Conservation (phyloP, 2,797 vertebrate genomes). For the Myotis findleyi region DNA sequence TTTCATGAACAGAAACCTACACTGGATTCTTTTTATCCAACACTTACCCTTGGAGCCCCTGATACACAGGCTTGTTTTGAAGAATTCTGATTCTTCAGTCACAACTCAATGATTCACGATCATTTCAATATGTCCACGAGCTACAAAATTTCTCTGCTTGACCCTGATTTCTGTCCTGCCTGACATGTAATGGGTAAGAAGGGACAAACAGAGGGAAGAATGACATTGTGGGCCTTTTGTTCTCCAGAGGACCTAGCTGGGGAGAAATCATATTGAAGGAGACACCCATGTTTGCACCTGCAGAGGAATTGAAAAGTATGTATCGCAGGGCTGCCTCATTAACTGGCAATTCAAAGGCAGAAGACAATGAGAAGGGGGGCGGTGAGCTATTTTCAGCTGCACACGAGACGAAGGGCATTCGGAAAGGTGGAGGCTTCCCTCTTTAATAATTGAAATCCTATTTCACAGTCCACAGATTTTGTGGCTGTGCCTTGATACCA, state of each 20-base stretch:
- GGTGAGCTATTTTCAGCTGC: slow-evolving; percentile 69
- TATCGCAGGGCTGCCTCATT: slow-evolving; percentile 40
- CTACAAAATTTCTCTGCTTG: neutral
- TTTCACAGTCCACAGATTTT: slow-evolving; percentile 83
- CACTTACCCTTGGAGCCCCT: neutral
- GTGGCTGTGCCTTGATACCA: neutral
- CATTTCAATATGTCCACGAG: no score
- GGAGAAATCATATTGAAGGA: neutral
- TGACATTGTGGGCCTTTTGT: neutral
- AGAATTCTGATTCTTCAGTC: neutral
- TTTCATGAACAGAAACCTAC: neutral
- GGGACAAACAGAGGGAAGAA: neutral
- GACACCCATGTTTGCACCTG: neutral
- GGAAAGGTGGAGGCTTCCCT: slow-evolving; percentile 60
- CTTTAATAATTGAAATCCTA: slow-evolving; percentile 82
- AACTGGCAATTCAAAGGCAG: slow-evolving; percentile 60
- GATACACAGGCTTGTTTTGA: neutral
- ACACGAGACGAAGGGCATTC: slow-evolving; percentile 64
- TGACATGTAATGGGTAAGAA: neutral
- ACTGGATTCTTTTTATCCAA: neutral
- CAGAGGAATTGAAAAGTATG: neutral
- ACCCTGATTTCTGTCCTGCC: neutral
- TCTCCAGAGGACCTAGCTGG: neutral
- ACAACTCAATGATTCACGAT: neutral
- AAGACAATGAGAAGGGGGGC: slow-evolving; percentile 28